Evolutionary conservation across 1,140 invertebrate species (phyloP).

Genomic region (Drosophila seguyi): DNA sequence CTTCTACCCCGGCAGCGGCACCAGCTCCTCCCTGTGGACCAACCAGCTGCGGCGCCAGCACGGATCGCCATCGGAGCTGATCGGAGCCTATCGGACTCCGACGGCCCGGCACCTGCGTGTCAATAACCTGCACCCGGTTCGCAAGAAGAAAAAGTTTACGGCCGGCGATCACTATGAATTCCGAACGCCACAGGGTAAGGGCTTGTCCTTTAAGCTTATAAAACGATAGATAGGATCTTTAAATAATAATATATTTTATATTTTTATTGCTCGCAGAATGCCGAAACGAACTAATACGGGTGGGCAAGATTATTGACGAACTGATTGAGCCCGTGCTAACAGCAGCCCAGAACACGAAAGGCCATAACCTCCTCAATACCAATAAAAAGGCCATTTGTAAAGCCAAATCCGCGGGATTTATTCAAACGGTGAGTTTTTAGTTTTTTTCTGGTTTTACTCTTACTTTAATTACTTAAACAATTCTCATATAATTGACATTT

Average conservation of each 20-base stretch:
- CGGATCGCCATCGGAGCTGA: slow-evolving; percentile 65
- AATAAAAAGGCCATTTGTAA: slow-evolving; percentile 9
- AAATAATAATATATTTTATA: no score
- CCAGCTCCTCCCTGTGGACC: slow-evolving; percentile 64
- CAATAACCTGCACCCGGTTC: slow-evolving; percentile 25
- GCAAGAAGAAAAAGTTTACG: slow-evolving; percentile 52
- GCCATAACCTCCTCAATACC: slow-evolving; percentile 7
- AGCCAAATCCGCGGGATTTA: neutral
- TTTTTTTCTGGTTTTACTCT: neutral
- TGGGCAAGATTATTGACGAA: slow-evolving; percentile 78
- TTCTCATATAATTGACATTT: neutral
- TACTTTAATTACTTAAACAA: neutral
- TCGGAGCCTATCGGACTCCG: slow-evolving; percentile 67
- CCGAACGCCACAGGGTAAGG: slow-evolving; percentile 72
- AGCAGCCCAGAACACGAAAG: slow-evolving; percentile 39
- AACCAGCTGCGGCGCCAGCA: slow-evolving; percentile 68
- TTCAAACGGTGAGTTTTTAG: slow-evolving; percentile 2
- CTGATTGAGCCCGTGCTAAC: slow-evolving; percentile 66
- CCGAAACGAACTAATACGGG: slow-evolving; percentile 71
- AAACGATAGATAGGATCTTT: no score
- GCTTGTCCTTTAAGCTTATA: neutral
- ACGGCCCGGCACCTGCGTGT: slow-evolving; percentile 59
- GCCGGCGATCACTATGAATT: slow-evolving; percentile 76
- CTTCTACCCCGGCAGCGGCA: slow-evolving; percentile 72
- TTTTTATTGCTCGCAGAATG: slow-evolving; percentile 52